Conservation (phyloP, 2,797 vertebrate species). For the Pseudochirops cupreus region DNA sequence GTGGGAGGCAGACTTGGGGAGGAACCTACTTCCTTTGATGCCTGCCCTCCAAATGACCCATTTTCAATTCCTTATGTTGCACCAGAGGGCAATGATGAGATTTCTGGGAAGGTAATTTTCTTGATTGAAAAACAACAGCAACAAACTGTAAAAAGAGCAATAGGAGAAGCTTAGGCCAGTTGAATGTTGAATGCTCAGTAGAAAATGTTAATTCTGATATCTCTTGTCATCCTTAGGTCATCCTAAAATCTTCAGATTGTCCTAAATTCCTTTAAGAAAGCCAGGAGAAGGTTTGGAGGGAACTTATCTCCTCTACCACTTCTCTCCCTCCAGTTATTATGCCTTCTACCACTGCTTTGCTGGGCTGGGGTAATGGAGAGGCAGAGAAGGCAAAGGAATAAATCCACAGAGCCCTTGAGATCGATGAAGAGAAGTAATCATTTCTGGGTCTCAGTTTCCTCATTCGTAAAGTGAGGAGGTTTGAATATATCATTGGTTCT, state of each 20-base stretch:
- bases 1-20: neutral
- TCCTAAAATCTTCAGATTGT: neutral
- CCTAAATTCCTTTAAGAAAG: neutral
- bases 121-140: neutral
- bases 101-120: conserved; percentile 4
- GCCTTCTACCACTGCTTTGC: neutral
- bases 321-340: neutral
- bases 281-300: neutral
- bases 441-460: neutral
- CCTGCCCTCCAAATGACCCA: neutral
- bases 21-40: neutral
- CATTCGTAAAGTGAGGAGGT: neutral
- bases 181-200: neutral
- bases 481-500: neutral
- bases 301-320: neutral
- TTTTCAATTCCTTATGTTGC: neutral
- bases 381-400: neutral
- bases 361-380: neutral
- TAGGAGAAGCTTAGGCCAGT: neutral
- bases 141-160: neutral
- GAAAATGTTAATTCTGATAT: neutral
- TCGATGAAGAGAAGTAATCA: neutral
- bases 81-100: neutral
- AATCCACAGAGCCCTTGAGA: neutral
- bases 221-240: neutral